Evolutionary conservation across 2,888 invertebrate genomes (phyloP), one percentile per base, ranked within the genome.

Genomic region (Lochmaea crataegi): DNA sequence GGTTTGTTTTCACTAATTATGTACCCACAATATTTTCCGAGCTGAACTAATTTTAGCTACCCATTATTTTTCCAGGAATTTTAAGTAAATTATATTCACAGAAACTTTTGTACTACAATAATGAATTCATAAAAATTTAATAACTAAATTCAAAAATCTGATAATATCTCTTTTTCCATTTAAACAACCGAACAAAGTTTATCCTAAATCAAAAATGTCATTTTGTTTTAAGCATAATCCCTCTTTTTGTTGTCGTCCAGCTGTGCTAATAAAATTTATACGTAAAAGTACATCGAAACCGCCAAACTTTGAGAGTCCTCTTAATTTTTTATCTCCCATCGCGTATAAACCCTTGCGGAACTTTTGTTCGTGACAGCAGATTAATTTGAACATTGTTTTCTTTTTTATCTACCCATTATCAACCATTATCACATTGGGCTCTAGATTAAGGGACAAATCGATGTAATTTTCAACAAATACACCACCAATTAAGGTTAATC

Each of bases 301-400:
- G 51, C 14, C 51, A 51, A 51, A 51, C 51, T 51, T 16, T 51
- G 16, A n/a, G 51, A 51, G 2, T 9, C n/a, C n/a, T 51, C 51
- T 51, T 51, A 51, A 51, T 51, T 51, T 51, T 51, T 51, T 51
- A 16, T 51, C 14, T 41, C 6, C 9, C 61, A 61, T 61, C 16
- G 41, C 41, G 38, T 16, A 41, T 61, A 41, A 61, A 22, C 45
- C 11, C 42, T 56, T 16, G 26, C 9, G 56, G 2, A 67, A 58
- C 45, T 67, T 67, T 67, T 67, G 67, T 45, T 26, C 18, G 58
- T 67, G 67, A 67, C 67, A 67, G 65, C 9, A 58, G 57, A 67
- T 67, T 67, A 67, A 67, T 67, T 12, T 67, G 58, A 12, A 45
- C 42, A 42, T 57, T 67, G 67, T 57, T 57, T 58, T 42, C 66